Conservation (phyloP, 1,140 invertebrate genomes). For the Cyrtorhinus lividipennis region DNA sequence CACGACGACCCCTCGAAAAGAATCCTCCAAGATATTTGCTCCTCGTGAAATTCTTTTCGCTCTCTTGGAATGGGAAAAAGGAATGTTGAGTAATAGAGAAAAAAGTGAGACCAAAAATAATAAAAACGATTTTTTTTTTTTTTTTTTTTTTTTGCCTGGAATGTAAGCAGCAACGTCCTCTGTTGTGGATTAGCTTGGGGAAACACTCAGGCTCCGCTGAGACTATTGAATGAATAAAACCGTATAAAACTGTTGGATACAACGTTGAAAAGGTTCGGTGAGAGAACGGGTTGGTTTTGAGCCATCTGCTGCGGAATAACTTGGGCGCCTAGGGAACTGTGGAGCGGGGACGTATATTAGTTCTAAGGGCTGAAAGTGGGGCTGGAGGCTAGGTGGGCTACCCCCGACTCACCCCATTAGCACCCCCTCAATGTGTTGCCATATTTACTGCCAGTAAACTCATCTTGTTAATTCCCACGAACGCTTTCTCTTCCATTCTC, state of each 20-base stretch:
- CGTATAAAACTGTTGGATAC: not conserved
- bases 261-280: not conserved
- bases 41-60: too few species aligned
- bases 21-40: too few species aligned
- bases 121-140: too few species aligned
- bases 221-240: not conserved
- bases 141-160: too few species aligned
- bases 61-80: too few species aligned
- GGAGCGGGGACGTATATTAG: not conserved
- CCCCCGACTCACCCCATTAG: not conserved
- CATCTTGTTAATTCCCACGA: not conserved
- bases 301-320: not conserved
- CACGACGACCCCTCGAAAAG: too few species aligned
- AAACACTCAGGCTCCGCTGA: too few species aligned
- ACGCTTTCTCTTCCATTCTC: not conserved
- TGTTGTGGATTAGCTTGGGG: too few species aligned
- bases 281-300: not conserved
- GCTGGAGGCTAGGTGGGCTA: not conserved
- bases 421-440: not conserved
- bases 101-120: too few species aligned
- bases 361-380: not conserved
- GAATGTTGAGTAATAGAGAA: too few species aligned
- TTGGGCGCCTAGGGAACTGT: not conserved
- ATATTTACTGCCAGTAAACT: not conserved
- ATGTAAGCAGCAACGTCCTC: too few species aligned